Evolutionary conservation across 2,113 vertebrate genomes (phyloP).

Genomic region (Anarrhichthys ocellatus): DNA sequence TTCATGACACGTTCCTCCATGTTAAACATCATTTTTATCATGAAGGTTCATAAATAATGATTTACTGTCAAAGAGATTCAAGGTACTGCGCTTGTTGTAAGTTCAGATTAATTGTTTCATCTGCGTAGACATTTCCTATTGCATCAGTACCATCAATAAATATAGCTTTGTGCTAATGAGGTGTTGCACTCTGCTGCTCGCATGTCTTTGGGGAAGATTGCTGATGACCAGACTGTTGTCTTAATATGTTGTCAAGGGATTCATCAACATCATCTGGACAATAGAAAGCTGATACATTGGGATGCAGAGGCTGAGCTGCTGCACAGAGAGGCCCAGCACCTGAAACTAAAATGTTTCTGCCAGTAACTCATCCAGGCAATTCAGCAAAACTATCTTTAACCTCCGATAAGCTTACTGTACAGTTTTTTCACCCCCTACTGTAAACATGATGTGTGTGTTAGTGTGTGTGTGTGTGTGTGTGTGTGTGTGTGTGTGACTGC

Average conservation of each 20-base stretch:
- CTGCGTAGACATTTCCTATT: no score
- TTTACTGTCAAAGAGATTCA: not conserved
- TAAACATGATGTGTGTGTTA: constrained; percentile 43
- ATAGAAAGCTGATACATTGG: not conserved
- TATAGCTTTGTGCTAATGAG: not conserved
- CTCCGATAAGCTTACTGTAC: constrained; percentile 44
- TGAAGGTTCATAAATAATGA: not conserved
- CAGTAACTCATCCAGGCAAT: constrained; percentile 25
- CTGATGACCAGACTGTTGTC: not conserved
- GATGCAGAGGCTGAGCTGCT: not conserved
- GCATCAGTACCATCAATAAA: not conserved
- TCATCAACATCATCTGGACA: not conserved
- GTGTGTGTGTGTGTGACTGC: constrained; percentile 32
- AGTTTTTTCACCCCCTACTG: constrained; percentile 41
- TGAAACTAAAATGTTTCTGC: constrained; percentile 42
- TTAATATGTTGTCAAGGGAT: not conserved
- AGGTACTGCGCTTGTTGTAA: no score
- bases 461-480: constrained; percentile 41
- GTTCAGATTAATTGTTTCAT: not conserved
- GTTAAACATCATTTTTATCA: not conserved
- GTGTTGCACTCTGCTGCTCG: no score
- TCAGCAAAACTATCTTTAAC: constrained; percentile 71
- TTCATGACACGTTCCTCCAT: not conserved
- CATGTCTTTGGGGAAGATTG: not conserved
- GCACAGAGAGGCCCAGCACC: constrained; percentile 12